Evolutionary conservation across 2,888 invertebrate genomes (phyloP), one percentile per base, ranked within the genome.

Genomic region (Ectemnius continuus): DNA sequence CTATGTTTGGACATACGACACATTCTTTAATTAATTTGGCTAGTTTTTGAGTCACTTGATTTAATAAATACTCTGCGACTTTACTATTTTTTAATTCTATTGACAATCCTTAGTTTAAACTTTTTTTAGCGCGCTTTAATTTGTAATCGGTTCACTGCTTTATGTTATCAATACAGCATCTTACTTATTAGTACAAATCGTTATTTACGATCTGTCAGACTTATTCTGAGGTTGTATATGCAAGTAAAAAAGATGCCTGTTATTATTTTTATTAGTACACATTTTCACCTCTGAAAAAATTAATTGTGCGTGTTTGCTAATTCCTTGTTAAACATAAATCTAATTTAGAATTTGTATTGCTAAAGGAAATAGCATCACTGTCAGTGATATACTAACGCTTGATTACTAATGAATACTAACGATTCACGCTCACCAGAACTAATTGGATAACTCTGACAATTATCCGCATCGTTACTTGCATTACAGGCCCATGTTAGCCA

Each of bases 21-120:
- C 36, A 36, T 36, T 36, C 36, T 36, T 36, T 36, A 36, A 36
- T 36, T 36, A 36, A 36, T 36, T 36, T 36, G 36, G 36, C 36
- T 36, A 36, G 11, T 36, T 36, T 36, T 8, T 36, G 36, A 36
- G 11, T 36, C 63, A 70, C 56, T 73, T 76, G 62, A 59, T 76
- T 82, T 78, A 80, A 78, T 73, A 76, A 78, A 79, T 77, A 74
- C 73, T 71, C 72, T 76, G 76, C 77, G 70, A 67, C 68, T 74
- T 69, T 72, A 67, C 73, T 60, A 69, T 75, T 61, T 71, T 79
- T 74, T 62, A 75, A 64, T 71, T 73, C 78, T 79, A 79, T 70
- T 75, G 74, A 73, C 69, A 69, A 63, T 78, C 66, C 77, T 64
- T 76, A 79, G 67, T 62, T 71, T 83, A 79, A 79, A 77, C 36